Conservation (phyloP, 2,113 vertebrate genomes). For the Anseranas semipalmata region DNA sequence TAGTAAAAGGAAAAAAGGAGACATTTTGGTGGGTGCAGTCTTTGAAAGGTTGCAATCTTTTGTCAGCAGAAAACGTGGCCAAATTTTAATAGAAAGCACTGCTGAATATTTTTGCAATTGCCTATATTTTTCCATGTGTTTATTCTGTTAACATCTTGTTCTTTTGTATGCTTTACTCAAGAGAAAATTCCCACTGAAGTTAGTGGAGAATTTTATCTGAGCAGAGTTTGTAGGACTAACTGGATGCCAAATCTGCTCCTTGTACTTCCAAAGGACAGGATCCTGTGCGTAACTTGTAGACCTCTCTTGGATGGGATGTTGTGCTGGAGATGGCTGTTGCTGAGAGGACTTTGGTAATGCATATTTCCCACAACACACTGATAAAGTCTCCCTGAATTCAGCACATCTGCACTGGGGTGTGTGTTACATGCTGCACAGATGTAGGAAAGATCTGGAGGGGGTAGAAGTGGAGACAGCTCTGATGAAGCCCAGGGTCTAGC, state of each 20-base stretch:
- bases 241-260: background rate
- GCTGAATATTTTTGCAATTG: background rate
- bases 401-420: no score
- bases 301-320: background rate
- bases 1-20: background rate
- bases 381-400: background rate
- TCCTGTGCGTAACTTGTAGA: background rate
- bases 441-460: background rate
- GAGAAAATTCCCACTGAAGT: background rate
- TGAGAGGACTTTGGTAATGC: background rate
- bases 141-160: background rate
- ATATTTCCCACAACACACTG: background rate
- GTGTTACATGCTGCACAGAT: background rate
- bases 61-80: background rate
- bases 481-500: background rate
- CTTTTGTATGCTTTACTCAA: background rate
- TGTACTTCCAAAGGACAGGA: background rate
- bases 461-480: background rate
- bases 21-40: background rate
- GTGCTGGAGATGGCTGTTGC: background rate
- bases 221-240: background rate
- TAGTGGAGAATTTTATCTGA: background rate
- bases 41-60: background rate
- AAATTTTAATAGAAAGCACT: background rate
- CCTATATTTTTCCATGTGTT: background rate